Evolutionary conservation across 2,888 invertebrate species (phyloP), one percentile per base, ranked within the genome.

Genomic region (Microplitis deprimator): DNA sequence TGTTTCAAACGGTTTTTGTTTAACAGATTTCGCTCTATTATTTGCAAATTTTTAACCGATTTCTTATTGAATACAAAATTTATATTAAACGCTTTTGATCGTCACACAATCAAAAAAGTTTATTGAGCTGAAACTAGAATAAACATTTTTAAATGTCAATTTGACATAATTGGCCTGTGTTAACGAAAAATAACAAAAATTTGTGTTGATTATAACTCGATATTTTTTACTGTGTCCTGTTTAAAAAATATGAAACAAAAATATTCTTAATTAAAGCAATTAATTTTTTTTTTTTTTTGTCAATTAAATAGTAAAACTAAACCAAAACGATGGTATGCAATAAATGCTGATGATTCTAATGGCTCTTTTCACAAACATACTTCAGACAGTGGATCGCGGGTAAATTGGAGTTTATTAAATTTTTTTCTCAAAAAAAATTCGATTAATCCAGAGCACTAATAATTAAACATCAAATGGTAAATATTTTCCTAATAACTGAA

Each of bases 301-400:
- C 29, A 38, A 60, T 13, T 38, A 2, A 17, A 41, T 71, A 83
- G 81, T 17, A 77, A 80, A 77, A 67, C 77, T 7, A 83, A 83
- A 75, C 82, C 81, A 5, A 82, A 80, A 60, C 82, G 83, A 68
- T 83, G 83, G 83, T 70, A 75, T 6, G 70, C 81, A 8, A 77
- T 73, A 16, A 81, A 82, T 69, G 60, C 38, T 39, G 13, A 39
- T 29, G 60, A 61, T 4, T 17, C 41, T 1, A 16, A 10, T 20
- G 50, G 50, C 3, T 50, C 50, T 8, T 50, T 50, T 50, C 10
- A 50, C 8, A 50, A 50, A 39, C 17, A 8, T 17, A 13, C 39
- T 17, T 59, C 13, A 73, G 61, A 72, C 17, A 69, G 65, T 62
- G 41, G 16, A 50, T 50, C 7, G 20, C 7, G 20, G 38, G 67